Evolutionary conservation across 2,797 vertebrate genomes (phyloP).

Genomic region (Orestias chungarensis): DNA sequence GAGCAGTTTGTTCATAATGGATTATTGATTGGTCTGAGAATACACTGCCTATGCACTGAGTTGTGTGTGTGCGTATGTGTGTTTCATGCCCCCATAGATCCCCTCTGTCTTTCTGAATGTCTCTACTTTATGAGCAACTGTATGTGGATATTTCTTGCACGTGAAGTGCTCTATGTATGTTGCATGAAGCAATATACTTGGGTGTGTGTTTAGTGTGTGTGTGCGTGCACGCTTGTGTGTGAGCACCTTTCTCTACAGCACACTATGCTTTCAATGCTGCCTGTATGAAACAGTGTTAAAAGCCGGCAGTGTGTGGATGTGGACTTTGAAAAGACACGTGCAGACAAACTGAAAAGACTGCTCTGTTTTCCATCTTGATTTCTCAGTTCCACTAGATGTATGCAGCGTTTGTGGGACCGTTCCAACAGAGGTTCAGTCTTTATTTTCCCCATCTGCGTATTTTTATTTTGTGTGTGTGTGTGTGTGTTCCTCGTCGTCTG

Average conservation of each 20-base stretch:
- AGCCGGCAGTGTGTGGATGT: constrained; percentile 67
- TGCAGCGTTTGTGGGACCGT: constrained; percentile 22
- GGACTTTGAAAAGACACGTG: constrained; percentile 66
- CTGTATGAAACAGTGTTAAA: constrained; percentile 75
- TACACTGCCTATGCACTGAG: constrained; percentile 82
- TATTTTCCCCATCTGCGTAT: constrained; percentile 35
- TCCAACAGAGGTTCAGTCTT: constrained; percentile 63
- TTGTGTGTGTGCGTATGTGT: constrained; percentile 57
- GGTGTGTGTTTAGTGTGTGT: constrained; percentile 31
- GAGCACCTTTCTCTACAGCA: constrained; percentile 56
- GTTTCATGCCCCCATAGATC: constrained; percentile 54
- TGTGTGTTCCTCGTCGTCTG: constrained; percentile 37
- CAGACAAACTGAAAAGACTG: constrained; percentile 68
- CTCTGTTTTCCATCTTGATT: constrained; percentile 70
- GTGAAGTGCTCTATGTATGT: constrained; percentile 63
- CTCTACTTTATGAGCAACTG: constrained; percentile 68
- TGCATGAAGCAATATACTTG: constrained; percentile 31
- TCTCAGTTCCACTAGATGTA: constrained; percentile 47
- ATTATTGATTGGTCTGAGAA: constrained; percentile 92
- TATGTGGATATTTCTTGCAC: constrained; percentile 44
- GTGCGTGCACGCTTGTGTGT: constrained; percentile 17
- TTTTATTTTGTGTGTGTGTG: constrained; percentile 28
- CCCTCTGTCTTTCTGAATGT: constrained; percentile 66
- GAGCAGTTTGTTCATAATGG: constrained; percentile 91
- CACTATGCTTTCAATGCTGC: constrained; percentile 69